Base-by-base conservation (phyloP, 2,797 vertebrate species). In the Anabas testudineus region DNA sequence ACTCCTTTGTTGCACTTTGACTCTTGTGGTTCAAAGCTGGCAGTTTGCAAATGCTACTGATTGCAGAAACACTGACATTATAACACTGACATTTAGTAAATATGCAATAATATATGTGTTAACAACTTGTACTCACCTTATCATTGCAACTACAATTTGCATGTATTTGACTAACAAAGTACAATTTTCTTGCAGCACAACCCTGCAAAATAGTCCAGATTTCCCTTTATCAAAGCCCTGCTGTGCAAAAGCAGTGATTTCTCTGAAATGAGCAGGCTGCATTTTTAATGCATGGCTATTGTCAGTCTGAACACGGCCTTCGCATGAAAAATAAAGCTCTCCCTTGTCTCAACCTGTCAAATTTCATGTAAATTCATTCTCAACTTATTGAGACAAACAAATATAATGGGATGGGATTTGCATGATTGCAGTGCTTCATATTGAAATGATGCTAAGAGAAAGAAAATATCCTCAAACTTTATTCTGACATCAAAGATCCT, bases 381-480 rank as follows among this genome's bases (percentile, higher is more conserved):
- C 6, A 19, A 14, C 45, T 3, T 39, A 14, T 39, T 15, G 14
- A 39, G 37, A 14, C 37, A 39, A 42, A 42, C 16, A n/a, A 41
- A 42, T 42, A 42, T 41, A n/a, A 19, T 19, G 7, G 18, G 8
- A n/a, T n/a, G 18, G 19, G 7, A n/a, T 26, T 45, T n/a, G 19
- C 10, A 0, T 41, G 45, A 51, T 46, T 45, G 21, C 28, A 22
- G 36, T 19, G 18, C 16, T 45, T 15, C 28, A 46, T 10, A 36
- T 9, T 1, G 1, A 65, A 54, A 14, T 5, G 22, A 51, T 45
- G 13, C 24, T 6, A 19, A 47, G 5, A 32, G 45, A 30, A 49
- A 37, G 4, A 28, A 54, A 69, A 59, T 21, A 41, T 39, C n/a
- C 13, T 9, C 19, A 72, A 65, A 48, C 12, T 32, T 39, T 21